Evolutionary conservation across 2,888 invertebrate species (phyloP).

Genomic region (Unio delphinus): DNA sequence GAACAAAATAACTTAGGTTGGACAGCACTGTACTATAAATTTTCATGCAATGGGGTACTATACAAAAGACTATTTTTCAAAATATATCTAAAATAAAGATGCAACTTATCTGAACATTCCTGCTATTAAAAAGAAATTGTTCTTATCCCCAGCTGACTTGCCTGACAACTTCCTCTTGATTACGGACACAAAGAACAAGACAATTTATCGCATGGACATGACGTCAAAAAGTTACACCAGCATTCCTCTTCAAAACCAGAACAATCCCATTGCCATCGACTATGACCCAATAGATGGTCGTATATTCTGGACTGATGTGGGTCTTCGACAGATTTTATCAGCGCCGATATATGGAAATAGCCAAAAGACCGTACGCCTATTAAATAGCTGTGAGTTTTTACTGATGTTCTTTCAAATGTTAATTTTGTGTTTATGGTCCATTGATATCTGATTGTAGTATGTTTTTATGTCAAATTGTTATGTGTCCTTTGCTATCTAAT

Average conservation of each 20-base stretch:
- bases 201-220: slow-evolving; percentile 84
- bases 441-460: too few species aligned
- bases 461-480: too few species aligned
- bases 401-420: too few species aligned
- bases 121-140: not conserved
- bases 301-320: slow-evolving; percentile 85
- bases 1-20: too few species aligned
- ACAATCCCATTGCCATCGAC: slow-evolving; percentile 86
- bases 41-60: too few species aligned
- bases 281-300: slow-evolving; percentile 84
- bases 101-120: too few species aligned
- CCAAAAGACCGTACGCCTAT: slow-evolving; percentile 34
- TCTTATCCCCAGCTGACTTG: slow-evolving; percentile 21
- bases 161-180: slow-evolving; percentile 59
- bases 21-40: too few species aligned
- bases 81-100: too few species aligned
- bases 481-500: too few species aligned
- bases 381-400: slow-evolving; percentile 33
- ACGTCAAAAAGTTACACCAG: slow-evolving; percentile 72
- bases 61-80: too few species aligned
- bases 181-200: slow-evolving; percentile 73
- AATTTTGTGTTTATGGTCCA: too few species aligned
- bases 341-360: slow-evolving; percentile 45
- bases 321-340: slow-evolving; percentile 42
- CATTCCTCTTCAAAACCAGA: slow-evolving; percentile 54